phyloP scores from a whole-genome alignment of 1,140 invertebrate genomes.

The Sycophaga agraensis region DNA sequence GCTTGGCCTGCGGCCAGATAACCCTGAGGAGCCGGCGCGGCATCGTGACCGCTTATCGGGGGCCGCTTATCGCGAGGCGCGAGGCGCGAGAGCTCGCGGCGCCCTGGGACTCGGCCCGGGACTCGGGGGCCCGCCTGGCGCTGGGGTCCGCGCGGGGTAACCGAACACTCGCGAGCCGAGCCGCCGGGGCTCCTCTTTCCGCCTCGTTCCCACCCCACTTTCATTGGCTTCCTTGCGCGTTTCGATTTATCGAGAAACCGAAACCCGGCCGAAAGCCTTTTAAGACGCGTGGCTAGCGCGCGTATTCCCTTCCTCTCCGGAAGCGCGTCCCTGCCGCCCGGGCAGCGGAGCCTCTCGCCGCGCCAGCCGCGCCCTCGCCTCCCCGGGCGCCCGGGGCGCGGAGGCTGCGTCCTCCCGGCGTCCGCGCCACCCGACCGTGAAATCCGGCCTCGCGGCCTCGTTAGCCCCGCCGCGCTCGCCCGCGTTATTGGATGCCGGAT shows the following conservation, averaged over 20 bases:
- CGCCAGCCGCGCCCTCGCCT: too few species aligned
- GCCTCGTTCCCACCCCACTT: conserved; percentile 41
- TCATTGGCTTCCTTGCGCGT: conserved; percentile 34
- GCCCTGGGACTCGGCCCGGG: neutral
- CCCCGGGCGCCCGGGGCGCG: too few species aligned
- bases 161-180: conserved; percentile 26
- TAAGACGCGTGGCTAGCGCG: neutral
- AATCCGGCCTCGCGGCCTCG: conserved; percentile 45
- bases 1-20: conserved; percentile 40
- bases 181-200: conserved; percentile 43
- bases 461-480: conserved; percentile 36
- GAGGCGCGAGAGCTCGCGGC: neutral
- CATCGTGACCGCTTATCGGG: conserved; percentile 37
- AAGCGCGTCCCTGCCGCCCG: too few species aligned
- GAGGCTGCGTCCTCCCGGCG: too few species aligned
- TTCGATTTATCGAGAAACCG: conserved; percentile 51
- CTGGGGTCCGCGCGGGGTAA: conserved; percentile 28
- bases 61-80: too few species aligned
- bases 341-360: neutral
- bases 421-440: conserved; percentile 34
- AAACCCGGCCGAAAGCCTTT: conserved; percentile 35
- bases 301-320: too few species aligned
- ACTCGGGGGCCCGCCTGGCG: neutral
- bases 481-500: conserved; percentile 39
- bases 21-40: conserved; percentile 33